phyloP scores from a whole-genome alignment of 1,140 invertebrate genomes.

The Rhynchophorus ferrugineus region DNA sequence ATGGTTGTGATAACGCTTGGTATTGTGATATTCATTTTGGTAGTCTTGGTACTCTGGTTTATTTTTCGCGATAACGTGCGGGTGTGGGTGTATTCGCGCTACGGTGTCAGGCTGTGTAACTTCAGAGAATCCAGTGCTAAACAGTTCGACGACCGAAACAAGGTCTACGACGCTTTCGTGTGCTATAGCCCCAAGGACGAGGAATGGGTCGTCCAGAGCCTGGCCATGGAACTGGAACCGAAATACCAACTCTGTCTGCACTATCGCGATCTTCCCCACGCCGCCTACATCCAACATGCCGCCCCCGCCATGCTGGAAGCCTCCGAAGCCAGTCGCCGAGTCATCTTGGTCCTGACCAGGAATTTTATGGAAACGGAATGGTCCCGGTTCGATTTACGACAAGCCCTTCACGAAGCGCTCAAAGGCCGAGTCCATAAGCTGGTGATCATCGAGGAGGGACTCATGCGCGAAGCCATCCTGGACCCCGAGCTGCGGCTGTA shows the following conservation, averaged over 20 bases:
- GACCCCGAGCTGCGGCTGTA: constrained; percentile 84
- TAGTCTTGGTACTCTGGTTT: constrained; percentile 68
- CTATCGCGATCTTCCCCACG: constrained; percentile 69
- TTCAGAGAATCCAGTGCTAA: constrained; percentile 44
- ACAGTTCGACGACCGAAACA: constrained; percentile 67
- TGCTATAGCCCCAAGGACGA: constrained; percentile 90
- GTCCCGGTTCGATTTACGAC: constrained; percentile 75
- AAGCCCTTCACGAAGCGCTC: constrained; percentile 77
- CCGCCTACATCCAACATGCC: constrained; percentile 62
- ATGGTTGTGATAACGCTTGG: constrained; percentile 71
- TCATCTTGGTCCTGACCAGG: constrained; percentile 71
- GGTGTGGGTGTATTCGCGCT: constrained; percentile 81
- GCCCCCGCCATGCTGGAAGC: constrained; percentile 75
- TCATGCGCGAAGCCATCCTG: constrained; percentile 67
- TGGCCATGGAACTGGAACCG: constrained; percentile 78
- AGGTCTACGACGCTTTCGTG: constrained; percentile 87
- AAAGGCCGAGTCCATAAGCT: constrained; percentile 75
- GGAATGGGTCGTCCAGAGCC: constrained; percentile 75
- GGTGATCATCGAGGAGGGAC: constrained; percentile 78
- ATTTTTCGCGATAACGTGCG: constrained; percentile 76
- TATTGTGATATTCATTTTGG: constrained; percentile 61
- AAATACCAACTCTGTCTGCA: constrained; percentile 82
- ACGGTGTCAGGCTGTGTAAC: constrained; percentile 71
- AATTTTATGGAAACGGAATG: constrained; percentile 83
- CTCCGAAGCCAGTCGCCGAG: constrained; percentile 72